phyloP scores from a whole-genome alignment of 2,113 vertebrate species.

The Grammomys dolichurus region DNA sequence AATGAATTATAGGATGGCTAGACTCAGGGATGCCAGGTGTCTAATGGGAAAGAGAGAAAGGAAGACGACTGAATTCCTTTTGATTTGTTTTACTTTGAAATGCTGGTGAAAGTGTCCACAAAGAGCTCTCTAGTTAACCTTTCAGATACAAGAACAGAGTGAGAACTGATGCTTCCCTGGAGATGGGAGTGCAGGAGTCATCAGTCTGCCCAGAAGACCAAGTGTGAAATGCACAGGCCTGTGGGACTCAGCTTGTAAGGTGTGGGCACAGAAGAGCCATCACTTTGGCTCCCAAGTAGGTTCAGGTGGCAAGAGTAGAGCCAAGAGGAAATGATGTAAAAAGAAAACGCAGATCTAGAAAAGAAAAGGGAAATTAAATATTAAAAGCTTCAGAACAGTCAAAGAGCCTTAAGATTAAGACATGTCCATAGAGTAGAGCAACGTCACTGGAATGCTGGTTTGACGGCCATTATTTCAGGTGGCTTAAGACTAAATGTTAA shows the following conservation, averaged over 20 bases:
- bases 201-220: not conserved
- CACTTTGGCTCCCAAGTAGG: not conserved
- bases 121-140: not conserved
- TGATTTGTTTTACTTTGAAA: constrained; percentile 23
- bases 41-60: not conserved
- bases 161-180: not conserved
- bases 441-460: not conserved
- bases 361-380: not conserved
- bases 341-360: not conserved
- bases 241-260: not conserved
- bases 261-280: not conserved
- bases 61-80: constrained; percentile 5
- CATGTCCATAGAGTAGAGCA: not conserved
- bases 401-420: not conserved
- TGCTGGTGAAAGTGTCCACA: not conserved
- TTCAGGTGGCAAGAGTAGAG: not conserved
- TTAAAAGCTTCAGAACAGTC: not conserved
- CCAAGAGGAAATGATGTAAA: not conserved
- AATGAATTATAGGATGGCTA: not conserved
- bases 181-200: not conserved
- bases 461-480: not conserved
- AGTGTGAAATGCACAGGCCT: not conserved
- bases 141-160: not conserved
- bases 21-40: not conserved
- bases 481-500: constrained; percentile 42